A percentile compares a stretch with the other conserved stretches of the same genome.
Evolutionary conservation across 2,797 vertebrate species (phyloP).

Genomic region (Epinephelus coioides): DNA sequence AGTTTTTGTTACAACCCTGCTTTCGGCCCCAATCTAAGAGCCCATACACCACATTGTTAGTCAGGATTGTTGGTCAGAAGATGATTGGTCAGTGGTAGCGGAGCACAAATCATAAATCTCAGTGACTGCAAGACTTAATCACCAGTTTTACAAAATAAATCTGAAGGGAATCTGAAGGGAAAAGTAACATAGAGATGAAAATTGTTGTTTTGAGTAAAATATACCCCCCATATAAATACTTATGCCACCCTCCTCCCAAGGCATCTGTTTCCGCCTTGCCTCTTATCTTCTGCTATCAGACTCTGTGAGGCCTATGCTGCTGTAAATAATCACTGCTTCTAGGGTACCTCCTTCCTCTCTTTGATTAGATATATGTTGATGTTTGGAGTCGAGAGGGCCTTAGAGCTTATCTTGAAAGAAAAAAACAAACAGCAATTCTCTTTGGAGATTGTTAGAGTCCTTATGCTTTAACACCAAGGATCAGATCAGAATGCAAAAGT

Average conservation of each 20-base stretch:
- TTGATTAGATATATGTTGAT: background rate
- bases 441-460: slow-evolving; percentile 1
- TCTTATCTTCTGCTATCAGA: slow-evolving; percentile 16
- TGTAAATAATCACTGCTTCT: slow-evolving; percentile 15
- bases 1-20: no score
- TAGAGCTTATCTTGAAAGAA: background rate
- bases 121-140: no score
- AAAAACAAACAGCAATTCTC: slow-evolving; percentile 4
- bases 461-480: slow-evolving; percentile 1
- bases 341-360: background rate
- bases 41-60: no score
- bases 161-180: no score
- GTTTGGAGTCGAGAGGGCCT: slow-evolving; percentile 4
- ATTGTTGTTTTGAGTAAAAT: background rate
- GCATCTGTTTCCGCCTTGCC: background rate
- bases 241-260: background rate
- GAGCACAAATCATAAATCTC: no score
- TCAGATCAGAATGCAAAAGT: slow-evolving; percentile 6
- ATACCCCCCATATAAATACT: background rate
- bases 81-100: no score
- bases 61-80: no score
- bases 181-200: background rate
- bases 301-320: background rate
- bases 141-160: no score
- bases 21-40: no score